Evolutionary conservation across 2,797 vertebrate genomes (phyloP), one percentile per base, ranked within the genome.

Genomic region (Darevskia nairensis): DNA sequence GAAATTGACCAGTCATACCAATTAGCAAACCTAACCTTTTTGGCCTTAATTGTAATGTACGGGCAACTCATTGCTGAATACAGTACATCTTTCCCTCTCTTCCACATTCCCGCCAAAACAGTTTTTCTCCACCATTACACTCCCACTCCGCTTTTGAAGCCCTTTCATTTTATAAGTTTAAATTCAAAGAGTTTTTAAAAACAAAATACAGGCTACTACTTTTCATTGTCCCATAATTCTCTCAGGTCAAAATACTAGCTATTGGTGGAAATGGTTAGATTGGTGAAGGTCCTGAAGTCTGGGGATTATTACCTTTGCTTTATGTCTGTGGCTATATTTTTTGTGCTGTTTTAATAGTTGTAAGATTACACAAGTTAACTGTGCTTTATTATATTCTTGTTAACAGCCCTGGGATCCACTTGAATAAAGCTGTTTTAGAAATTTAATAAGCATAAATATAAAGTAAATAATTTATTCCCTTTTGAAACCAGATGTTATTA

Each of bases 1-100:
- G 69, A 81, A 80, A 87, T 81, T 64, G 55, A 87, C 50, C 74
- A 75, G 68, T 81, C 69, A 81, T 87, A 69, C 50, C 79, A 66
- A 81, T 81, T 75, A 85, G 80, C 32, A 27, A 85, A 66, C 44
- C n/a, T 75, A 61, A 35, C 44, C 13, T 39, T 80, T 80, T 80
- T 0, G 0, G 6, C 0, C 25, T 72, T 27, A 80, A 78, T 35
- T 46, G 55, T 21, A 80, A 86, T 85, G 83, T 2, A 0, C 35
- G 1, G 0, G 6, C 0, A 7, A 85, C 27, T 91, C 89, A 46
- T 23, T 69, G 27, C 15, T 35, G 72, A 69, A 78, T n/a, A 21
- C 35, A 35, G 35, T 35, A 35, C 0, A 88, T 3, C 0, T 19
- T 0, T 27, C 19, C 0, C 35, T 41, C 25, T 1, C 0, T 4